These are phyloP conservation scores for Albula glossodonta DNA, from an alignment of 2,113 vertebrate genomes.

Conservation along the genomic window DNA sequence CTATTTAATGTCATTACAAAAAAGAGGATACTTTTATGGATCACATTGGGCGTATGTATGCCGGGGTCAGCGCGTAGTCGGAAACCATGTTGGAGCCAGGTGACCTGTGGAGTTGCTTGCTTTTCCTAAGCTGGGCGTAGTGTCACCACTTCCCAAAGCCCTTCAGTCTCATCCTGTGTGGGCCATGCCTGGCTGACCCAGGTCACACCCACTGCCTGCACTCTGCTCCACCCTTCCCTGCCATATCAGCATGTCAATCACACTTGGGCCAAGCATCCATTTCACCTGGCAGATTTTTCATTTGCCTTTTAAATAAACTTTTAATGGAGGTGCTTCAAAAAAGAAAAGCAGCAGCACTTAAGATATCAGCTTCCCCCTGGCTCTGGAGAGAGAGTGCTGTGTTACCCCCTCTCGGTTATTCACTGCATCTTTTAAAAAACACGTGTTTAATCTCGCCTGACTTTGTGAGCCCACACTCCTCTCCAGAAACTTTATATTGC, in stretches of 20 bases:
- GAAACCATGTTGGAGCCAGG: slow-evolving; percentile 11
- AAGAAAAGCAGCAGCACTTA: slow-evolving; percentile 33
- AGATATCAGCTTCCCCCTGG: slow-evolving; percentile 30
- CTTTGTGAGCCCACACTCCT: slow-evolving; percentile 36
- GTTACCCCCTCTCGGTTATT: slow-evolving; percentile 40
- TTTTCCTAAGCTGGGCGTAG: not conserved
- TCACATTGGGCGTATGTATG: slow-evolving; percentile 30
- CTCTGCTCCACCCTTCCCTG: slow-evolving; percentile 5
- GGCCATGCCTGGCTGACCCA: not conserved
- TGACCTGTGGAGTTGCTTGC: not conserved
- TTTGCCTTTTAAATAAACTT: slow-evolving; percentile 47
- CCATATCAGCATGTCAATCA: slow-evolving; percentile 54
- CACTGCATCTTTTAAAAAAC: slow-evolving; percentile 33
- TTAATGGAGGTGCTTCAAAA: slow-evolving; percentile 47
- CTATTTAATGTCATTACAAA: slow-evolving; percentile 30
- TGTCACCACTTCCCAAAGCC: not conserved
- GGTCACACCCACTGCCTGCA: slow-evolving; percentile 38
- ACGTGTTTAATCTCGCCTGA: slow-evolving; percentile 41
- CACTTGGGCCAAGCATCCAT: slow-evolving; percentile 35
- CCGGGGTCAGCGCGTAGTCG: slow-evolving; percentile 33
- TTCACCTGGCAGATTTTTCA: slow-evolving; percentile 55
- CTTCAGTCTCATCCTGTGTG: not conserved
- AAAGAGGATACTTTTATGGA: slow-evolving; percentile 23
- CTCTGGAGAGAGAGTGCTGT: slow-evolving; percentile 25
- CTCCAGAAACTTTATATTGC: slow-evolving; percentile 57